A percentile compares a stretch with the other conserved stretches of the same genome.
phyloP scores from a whole-genome alignment of 2,888 invertebrate genomes.

The Apeira syringaria region DNA sequence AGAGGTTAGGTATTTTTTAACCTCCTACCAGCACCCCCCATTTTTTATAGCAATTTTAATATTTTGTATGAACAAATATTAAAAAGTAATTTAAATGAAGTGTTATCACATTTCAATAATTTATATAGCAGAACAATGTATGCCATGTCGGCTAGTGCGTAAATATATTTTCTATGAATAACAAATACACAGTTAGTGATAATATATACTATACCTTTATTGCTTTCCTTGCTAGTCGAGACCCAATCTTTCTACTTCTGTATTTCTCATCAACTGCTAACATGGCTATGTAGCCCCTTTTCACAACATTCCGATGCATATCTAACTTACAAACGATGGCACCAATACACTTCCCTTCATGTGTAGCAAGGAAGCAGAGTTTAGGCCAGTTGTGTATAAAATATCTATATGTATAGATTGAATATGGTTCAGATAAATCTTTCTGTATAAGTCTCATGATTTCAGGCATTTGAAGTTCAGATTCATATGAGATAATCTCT shows the following conservation, averaged over 20 bases:
- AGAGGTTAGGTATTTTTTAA: too few species aligned
- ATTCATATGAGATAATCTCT: conserved; percentile 88
- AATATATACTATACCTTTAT: conserved; percentile 82
- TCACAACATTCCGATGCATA: conserved; percentile 93
- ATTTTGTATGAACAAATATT: too few species aligned
- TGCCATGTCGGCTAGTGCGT: too few species aligned
- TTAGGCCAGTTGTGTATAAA: conserved; percentile 99
- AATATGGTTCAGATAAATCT: conserved; percentile 99
- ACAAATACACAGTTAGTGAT: too few species aligned
- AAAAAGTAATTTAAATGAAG: too few species aligned
- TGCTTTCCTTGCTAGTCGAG: conserved; percentile 90
- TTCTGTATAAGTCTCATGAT: conserved; percentile 99
- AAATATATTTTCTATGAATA: too few species aligned
- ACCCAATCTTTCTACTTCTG: conserved; percentile 96
- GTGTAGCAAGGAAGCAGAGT: conserved; percentile 97
- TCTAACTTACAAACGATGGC: conserved; percentile 99
- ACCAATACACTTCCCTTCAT: conserved; percentile 94
- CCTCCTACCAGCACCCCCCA: too few species aligned
- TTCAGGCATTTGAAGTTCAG: conserved; percentile 98
- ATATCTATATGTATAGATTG: conserved; percentile 99
- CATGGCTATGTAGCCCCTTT: conserved; percentile 99
- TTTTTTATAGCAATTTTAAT: too few species aligned
- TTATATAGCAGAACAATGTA: too few species aligned
- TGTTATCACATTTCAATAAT: too few species aligned
- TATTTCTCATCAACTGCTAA: conserved; percentile 98